Percentiles rank a stretch among this genome's conserved stretches.
Evolutionary conservation across 1,140 invertebrate species (phyloP).

Genomic region (Thrips palmi): DNA sequence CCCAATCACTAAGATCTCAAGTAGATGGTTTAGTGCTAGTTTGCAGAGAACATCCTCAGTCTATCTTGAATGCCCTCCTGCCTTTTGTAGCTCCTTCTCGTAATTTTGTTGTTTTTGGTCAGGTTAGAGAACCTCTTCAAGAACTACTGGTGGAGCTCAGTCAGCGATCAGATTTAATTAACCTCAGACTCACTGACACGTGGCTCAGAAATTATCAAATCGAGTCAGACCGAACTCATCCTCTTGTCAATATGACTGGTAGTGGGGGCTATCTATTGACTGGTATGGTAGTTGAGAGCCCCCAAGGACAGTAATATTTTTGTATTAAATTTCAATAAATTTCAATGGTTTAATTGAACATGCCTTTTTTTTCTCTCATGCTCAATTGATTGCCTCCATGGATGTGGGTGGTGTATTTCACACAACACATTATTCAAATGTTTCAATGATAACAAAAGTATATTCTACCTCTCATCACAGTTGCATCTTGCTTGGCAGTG

Average conservation of each 20-base stretch:
- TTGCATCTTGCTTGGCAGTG: too few relatives aligned
- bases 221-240: constrained; percentile 64
- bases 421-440: too few relatives aligned
- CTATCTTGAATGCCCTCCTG: constrained; percentile 53
- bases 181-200: constrained; percentile 60
- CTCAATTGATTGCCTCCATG: too few relatives aligned
- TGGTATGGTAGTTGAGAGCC: constrained; percentile 23
- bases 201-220: constrained; percentile 85
- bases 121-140: constrained; percentile 58
- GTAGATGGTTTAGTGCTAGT: constrained; percentile 64
- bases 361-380: too few relatives aligned
- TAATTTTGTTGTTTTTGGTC: constrained; percentile 68
- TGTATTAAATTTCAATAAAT: neutral
- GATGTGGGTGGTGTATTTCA: too few relatives aligned
- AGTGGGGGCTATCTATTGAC: constrained; percentile 55
- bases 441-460: too few relatives aligned
- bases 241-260: constrained; percentile 56
- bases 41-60: constrained; percentile 66
- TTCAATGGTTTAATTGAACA: too few relatives aligned
- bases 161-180: constrained; percentile 41
- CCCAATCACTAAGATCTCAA: constrained; percentile 23
- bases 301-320: neutral
- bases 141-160: constrained; percentile 64
- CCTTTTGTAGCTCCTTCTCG: constrained; percentile 54
- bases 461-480: too few relatives aligned